phyloP scores from a whole-genome alignment of 2,113 vertebrate genomes.

The Lanius ludovicianus region DNA sequence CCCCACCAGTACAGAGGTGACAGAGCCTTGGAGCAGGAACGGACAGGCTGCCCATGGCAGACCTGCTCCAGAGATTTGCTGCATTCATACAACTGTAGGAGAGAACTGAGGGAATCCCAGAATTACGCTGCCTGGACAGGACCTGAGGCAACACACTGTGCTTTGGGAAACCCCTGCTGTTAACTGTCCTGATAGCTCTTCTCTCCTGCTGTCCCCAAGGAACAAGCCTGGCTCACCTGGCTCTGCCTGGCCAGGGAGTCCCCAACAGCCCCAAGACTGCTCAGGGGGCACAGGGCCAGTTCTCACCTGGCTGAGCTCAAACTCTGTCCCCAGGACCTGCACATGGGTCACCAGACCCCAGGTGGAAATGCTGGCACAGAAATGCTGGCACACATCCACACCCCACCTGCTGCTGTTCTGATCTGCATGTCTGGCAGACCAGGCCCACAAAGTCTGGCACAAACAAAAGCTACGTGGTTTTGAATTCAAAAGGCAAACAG shows the following conservation, averaged over 20 bases:
- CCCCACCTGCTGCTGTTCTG: background rate
- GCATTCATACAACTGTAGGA: rapidly evolving
- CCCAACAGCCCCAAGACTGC: background rate
- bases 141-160: background rate
- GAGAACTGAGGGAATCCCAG: background rate
- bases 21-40: background rate
- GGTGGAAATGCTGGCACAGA: background rate
- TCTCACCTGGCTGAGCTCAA: background rate
- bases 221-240: background rate
- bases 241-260: background rate
- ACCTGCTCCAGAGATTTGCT: background rate
- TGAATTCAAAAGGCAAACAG: background rate
- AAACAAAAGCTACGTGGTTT: rapidly evolving
- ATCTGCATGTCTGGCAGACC: background rate
- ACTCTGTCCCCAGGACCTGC: background rate
- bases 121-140: background rate
- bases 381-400: background rate
- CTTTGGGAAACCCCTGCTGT: background rate
- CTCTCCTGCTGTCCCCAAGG: background rate
- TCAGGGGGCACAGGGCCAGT: background rate
- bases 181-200: background rate
- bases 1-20: background rate
- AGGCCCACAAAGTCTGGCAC: background rate
- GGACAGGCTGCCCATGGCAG: background rate
- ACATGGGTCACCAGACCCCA: background rate